Base-by-base conservation (phyloP, 2,888 invertebrate species). In the Drosophila mimica region DNA sequence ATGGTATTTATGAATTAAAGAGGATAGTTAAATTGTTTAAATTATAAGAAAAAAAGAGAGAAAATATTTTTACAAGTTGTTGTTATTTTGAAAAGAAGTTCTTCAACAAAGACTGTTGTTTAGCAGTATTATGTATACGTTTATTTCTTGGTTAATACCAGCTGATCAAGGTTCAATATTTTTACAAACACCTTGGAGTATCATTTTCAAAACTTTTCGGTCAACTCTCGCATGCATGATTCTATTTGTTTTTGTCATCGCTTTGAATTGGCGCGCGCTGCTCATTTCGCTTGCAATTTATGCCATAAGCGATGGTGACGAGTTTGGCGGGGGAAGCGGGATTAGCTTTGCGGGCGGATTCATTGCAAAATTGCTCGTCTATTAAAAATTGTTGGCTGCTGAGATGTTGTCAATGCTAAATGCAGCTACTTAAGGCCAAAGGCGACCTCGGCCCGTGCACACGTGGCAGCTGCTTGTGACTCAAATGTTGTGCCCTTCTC, bases 211-310 rank as follows among this genome's bases (percentile, higher is more conserved):
- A 66, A 82, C 62, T 63, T 0, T 28, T 51, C 0, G 4, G 38
- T 11, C 69, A 3, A 2, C 81, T 46, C 81, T 80, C 81, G 83
- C 61, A 48, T 64, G 64, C 52, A 61, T 74, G 64, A 33, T 51
- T 69, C 74, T 79, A 79, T 82, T 82, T 73, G 77, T 70, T 86
- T 71, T 85, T 85, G 83, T 85, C 87, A 83, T 74, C 61, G 68
- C 57, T 74, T 88, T 76, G 76, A 82, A 80, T 82, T 86, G 80
- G 78, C 82, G 79, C 82, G 82, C 87, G 83, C 75, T 82, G 74
- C 76, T 86, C 84, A 74, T 88, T 86, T 86, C 20, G 81, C 65
- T 81, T 53, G 80, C 83, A 81, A 83, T 88, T 85, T 83, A 88
- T 86, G 84, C 78, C 78, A 75, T 73, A 77, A 71, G 58, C 66